phyloP scores from a whole-genome alignment of 1,140 invertebrate species.

The Anastrepha ludens region DNA sequence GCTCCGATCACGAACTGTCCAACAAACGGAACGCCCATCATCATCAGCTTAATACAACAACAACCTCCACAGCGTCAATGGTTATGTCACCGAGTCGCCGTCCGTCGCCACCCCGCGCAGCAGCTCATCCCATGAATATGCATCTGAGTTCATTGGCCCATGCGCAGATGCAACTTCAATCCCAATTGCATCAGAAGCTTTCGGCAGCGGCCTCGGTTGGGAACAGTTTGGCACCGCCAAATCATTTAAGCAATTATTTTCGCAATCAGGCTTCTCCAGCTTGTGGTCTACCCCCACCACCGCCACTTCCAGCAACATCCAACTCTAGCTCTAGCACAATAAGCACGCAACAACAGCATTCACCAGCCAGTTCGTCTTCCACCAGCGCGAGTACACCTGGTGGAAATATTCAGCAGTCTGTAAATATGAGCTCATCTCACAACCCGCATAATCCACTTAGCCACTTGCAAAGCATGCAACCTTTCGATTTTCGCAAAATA shows the following conservation, averaged over 20 bases:
- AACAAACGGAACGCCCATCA: slow-evolving; percentile 2
- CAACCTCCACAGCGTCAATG: slow-evolving; percentile 63
- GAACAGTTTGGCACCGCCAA: slow-evolving; percentile 66
- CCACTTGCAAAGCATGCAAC: slow-evolving; percentile 94
- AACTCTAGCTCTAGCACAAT: slow-evolving; percentile 67
- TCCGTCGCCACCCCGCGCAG: slow-evolving; percentile 77
- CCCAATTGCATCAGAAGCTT: slow-evolving; percentile 76
- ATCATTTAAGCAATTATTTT: slow-evolving; percentile 75
- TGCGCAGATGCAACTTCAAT: slow-evolving; percentile 77
- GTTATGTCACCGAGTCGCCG: slow-evolving; percentile 82
- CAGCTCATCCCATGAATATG: slow-evolving; percentile 64
- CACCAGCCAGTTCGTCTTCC: not conserved
- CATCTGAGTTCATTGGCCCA: slow-evolving; percentile 75
- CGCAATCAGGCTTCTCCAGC: slow-evolving; percentile 63
- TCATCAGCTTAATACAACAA: slow-evolving; percentile 40
- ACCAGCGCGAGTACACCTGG: slow-evolving; percentile 58
- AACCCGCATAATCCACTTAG: slow-evolving; percentile 83
- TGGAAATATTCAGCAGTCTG: slow-evolving; percentile 69
- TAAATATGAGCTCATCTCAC: slow-evolving; percentile 72
- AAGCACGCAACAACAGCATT: slow-evolving; percentile 57
- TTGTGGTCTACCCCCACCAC: slow-evolving; percentile 25
- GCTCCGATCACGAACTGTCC: slow-evolving; percentile 41
- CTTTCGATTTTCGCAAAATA: slow-evolving; percentile 92
- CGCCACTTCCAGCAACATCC: slow-evolving; percentile 61
- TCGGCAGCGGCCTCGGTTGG: slow-evolving; percentile 66